Evolutionary conservation across 2,888 invertebrate genomes (phyloP).

Genomic region (Chrysolina haemoptera): DNA sequence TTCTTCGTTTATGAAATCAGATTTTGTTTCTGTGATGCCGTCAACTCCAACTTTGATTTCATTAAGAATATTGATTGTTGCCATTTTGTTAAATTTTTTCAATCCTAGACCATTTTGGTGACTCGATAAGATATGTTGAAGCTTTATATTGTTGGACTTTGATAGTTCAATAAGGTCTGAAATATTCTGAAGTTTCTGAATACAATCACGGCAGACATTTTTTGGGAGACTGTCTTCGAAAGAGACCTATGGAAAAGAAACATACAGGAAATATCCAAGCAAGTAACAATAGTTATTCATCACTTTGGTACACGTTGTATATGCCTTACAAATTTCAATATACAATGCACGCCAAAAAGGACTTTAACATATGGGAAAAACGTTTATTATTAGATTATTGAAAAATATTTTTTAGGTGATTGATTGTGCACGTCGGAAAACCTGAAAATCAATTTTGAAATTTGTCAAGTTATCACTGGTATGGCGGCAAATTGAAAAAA

Average conservation of each 20-base stretch:
- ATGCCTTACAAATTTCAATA: too few relatives aligned
- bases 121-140: neutral
- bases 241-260: neutral
- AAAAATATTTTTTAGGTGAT: too few relatives aligned
- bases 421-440: too few relatives aligned
- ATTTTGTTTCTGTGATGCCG: neutral
- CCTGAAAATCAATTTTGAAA: too few relatives aligned
- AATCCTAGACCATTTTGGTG: neutral
- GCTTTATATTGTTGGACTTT: neutral
- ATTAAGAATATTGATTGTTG: neutral
- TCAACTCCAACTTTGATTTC: neutral
- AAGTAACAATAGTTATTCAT: too few relatives aligned
- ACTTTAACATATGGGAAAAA: too few relatives aligned
- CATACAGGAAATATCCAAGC: too few relatives aligned
- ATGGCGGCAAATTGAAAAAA: too few relatives aligned
- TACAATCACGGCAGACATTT: constrained; percentile 1
- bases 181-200: constrained; percentile 4
- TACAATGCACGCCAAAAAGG: too few relatives aligned
- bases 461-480: too few relatives aligned
- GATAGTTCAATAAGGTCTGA: constrained; percentile 3
- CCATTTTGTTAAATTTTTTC: neutral
- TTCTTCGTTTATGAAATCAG: neutral
- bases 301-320: too few relatives aligned
- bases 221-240: neutral
- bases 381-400: too few relatives aligned